phyloP scores from a whole-genome alignment of 2,797 vertebrate species.

The Pempheris klunzingeri region DNA sequence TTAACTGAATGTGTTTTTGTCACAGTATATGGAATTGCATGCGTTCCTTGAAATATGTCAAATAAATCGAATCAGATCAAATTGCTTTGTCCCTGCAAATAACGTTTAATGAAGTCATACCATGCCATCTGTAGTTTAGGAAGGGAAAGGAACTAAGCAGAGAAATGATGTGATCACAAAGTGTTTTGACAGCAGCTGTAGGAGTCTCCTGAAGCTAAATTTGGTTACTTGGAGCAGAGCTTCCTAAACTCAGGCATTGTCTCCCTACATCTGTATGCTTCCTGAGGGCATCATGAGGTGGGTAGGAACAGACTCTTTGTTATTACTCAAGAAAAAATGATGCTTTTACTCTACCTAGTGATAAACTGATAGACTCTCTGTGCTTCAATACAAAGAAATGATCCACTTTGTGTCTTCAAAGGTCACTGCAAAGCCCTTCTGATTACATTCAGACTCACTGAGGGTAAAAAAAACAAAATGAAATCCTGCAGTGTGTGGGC shows the following conservation, averaged over 20 bases:
- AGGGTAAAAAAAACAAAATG: neutral
- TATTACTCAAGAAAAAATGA: slow-evolving; percentile 15
- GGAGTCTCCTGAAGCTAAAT: neutral
- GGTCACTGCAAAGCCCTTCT: slow-evolving; percentile 26
- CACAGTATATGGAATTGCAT: too few relatives aligned
- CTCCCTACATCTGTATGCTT: slow-evolving; percentile 6
- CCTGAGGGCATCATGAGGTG: neutral
- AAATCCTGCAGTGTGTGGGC: slow-evolving; percentile 9
- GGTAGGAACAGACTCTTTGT: slow-evolving; percentile 11
- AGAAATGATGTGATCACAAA: neutral
- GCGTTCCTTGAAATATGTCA: too few relatives aligned
- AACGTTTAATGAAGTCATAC: neutral
- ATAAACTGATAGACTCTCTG: slow-evolving; percentile 12
- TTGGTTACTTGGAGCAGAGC: neutral
- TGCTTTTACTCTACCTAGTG: neutral
- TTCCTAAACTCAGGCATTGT: neutral
- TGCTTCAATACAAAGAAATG: slow-evolving; percentile 37
- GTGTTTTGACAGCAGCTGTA: neutral
- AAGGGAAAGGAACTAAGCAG: neutral
- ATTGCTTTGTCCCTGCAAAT: too few relatives aligned
- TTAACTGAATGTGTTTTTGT: too few relatives aligned
- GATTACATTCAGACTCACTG: slow-evolving; percentile 28
- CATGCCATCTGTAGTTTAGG: neutral
- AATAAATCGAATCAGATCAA: too few relatives aligned
- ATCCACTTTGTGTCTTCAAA: slow-evolving; percentile 30